Conservation (phyloP, 2,113 vertebrate genomes). For the Aspidoscelis tigris region DNA sequence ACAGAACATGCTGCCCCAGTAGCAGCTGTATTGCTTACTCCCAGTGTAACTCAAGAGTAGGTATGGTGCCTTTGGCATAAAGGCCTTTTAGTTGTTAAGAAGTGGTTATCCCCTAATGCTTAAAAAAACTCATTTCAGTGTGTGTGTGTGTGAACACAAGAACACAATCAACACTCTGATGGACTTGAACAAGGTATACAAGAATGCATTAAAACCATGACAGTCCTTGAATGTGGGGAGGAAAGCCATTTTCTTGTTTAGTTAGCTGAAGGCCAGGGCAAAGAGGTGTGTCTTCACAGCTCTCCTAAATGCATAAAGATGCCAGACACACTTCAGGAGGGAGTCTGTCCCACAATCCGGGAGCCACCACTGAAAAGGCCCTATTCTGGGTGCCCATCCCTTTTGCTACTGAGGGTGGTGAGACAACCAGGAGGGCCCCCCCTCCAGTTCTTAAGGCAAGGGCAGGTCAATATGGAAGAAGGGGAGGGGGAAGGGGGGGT, state of each 20-base stretch:
- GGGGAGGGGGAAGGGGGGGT: neutral
- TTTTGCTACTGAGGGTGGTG: too few species aligned
- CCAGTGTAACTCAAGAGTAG: neutral
- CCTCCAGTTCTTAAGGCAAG: too few species aligned
- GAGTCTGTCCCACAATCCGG: too few species aligned
- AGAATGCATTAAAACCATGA: neutral
- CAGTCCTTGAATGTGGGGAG: too few species aligned
- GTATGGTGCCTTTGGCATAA: rapidly evolving
- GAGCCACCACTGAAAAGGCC: too few species aligned
- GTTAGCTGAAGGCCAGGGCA: too few species aligned
- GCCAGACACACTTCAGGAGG: too few species aligned
- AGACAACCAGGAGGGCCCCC: too few species aligned
- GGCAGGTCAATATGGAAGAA: slow-evolving; percentile 37
- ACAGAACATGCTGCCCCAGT: neutral
- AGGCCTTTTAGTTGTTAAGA: rapidly evolving
- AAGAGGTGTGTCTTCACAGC: too few species aligned
- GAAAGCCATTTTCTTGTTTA: too few species aligned
- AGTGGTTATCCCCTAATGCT: rapidly evolving
- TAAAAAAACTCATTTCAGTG: neutral
- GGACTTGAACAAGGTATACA: neutral
- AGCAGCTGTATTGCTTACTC: neutral
- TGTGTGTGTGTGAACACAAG: neutral
- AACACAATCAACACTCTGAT: neutral
- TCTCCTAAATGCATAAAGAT: too few species aligned
- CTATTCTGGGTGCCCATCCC: too few species aligned